Evolutionary conservation across 2,797 vertebrate species (phyloP), one percentile per base, ranked within the genome.

Genomic region (Apogon talboti): DNA sequence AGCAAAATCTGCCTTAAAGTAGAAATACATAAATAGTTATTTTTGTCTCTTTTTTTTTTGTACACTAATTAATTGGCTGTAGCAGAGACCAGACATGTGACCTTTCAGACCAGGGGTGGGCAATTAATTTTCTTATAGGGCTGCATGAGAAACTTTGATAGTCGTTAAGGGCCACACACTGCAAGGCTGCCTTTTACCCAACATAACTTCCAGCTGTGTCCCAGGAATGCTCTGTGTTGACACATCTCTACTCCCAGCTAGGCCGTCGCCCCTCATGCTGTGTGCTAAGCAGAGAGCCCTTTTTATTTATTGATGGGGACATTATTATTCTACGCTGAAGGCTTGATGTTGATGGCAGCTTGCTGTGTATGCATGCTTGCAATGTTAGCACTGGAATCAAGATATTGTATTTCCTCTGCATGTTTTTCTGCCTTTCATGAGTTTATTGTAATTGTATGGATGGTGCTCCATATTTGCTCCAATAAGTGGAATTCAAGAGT

Each of bases 251-350:
- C 49, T 62, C 6, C 3, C 13, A 55, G 30, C 24, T 21, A 38
- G 10, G 53, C 19, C 42, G 16, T n/a, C n/a, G 11, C 44, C 11
- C 42, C 14, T 13, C 13, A 38, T 4, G 11, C 52, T 53, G 49
- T 43, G 52, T 46, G 43, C 57, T 48, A 13, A 77, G 74, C 35
- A n/a, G n/a, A 58, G 30, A 67, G 37, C 12, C 35, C 35, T 61
- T 28, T 57, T 83, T 61, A 67, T 56, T 85, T 83, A 82, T 78
- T 86, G 65, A 89, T 77, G 11, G 57, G 24, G 16, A 57, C 73
- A 78, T 87, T 84, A 82, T 85, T 66, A 80, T 84, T 73, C 71
- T 74, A 45, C 66, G 78, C 75, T 35, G 51, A 73, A 49, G 40
- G 51, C 24, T 44, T 70, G 63, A 76, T 76, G 66, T 58, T 75